Conservation (phyloP, 2,113 vertebrate species). For the Caretta caretta region DNA sequence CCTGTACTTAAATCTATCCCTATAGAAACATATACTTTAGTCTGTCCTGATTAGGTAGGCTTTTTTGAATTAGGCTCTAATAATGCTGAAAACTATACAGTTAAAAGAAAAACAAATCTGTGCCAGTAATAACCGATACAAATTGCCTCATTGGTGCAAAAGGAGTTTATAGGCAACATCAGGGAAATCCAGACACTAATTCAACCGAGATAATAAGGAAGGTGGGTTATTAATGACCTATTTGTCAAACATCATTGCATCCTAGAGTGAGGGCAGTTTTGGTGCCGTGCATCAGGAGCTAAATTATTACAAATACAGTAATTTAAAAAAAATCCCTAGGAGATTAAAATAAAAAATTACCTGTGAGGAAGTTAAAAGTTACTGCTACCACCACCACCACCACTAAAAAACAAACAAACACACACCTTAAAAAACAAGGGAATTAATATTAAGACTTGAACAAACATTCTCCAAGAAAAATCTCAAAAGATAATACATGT, state of each 20-base stretch:
- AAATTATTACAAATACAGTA: neutral
- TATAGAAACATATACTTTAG: neutral
- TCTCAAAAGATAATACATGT: neutral
- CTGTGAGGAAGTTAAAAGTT: neutral
- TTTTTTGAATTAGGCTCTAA: slow-evolving; percentile 34
- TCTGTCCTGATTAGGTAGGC: slow-evolving; percentile 8
- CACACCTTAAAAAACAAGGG: neutral
- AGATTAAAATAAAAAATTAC: neutral
- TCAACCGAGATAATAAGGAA: slow-evolving; percentile 4
- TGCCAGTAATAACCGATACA: slow-evolving; percentile 18
- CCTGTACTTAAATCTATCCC: neutral
- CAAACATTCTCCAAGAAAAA: neutral
- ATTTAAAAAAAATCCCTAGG: neutral
- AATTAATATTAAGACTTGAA: neutral
- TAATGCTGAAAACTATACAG: slow-evolving; percentile 52
- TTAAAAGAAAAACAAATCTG: slow-evolving; percentile 36
- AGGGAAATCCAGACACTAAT: slow-evolving; percentile 1
- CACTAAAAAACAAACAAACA: neutral
- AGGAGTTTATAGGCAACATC: neutral
- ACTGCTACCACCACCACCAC: neutral
- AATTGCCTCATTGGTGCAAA: neutral
- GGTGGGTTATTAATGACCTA: slow-evolving; percentile 4
- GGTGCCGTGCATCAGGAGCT: neutral
- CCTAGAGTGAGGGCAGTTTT: neutral
- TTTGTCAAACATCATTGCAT: neutral